These are phyloP conservation scores for Lepilemur ruficaudatus DNA, from an alignment of 2,797 vertebrate species.

Conservation along the genomic window DNA sequence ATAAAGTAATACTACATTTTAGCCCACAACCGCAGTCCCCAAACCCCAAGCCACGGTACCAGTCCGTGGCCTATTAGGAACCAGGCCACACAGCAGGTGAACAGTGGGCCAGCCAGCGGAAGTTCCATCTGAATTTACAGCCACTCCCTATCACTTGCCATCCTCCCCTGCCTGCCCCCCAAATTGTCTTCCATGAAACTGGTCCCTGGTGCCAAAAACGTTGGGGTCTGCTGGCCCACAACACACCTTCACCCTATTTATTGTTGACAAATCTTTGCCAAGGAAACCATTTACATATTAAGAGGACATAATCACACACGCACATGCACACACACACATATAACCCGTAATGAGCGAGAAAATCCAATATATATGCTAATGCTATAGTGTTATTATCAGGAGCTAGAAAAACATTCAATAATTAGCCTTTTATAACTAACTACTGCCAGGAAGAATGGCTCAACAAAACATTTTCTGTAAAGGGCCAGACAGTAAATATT, in stretches of 20 bases:
- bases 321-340: no score
- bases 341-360: background rate
- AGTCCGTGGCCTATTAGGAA: no score
- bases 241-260: background rate
- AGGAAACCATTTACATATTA: background rate
- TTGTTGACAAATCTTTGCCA: background rate
- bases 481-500: background rate
- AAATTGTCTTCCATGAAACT: no score
- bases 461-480: background rate
- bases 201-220: no score
- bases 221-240: background rate
- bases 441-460: background rate
- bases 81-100: no score
- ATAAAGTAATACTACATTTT: background rate
- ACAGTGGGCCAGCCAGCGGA: no score
- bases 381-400: background rate
- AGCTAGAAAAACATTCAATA: background rate
- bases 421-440: background rate
- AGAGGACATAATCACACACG: background rate
- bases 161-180: no score
- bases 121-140: no score
- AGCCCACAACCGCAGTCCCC: background rate
- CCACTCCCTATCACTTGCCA: no score
- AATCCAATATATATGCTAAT: background rate
- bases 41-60: no score